Evolutionary conservation across 2,888 invertebrate species (phyloP), one percentile per base, ranked within the genome.

Genomic region (Heterodera filipjevi): DNA sequence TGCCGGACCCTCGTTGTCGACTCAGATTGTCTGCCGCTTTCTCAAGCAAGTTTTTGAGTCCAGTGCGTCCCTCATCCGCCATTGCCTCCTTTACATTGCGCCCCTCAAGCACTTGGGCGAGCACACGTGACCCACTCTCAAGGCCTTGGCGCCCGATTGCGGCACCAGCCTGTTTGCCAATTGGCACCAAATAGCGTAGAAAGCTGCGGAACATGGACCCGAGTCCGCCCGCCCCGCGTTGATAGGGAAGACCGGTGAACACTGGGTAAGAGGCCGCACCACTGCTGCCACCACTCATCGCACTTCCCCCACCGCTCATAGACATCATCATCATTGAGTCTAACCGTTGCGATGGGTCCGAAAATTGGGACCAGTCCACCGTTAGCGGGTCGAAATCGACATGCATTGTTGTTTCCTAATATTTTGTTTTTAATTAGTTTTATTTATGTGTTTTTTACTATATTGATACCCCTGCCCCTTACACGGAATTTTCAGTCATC

Each of bases 151-250:
- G 49, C 0, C 72, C 72, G 14, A 72, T 39, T 14, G 72, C 72
- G 1, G 33, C 32, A 0, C 72, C 72, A 0, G 39, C 39, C 59
- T 72, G 33, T 22, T 22, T 72, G 1, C 72, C 72, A 32, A 72
- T 72, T 33, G 72, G 72, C 19, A 72, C 14, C 39, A 72, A 30
- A 32, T 32, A 10, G 59, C 72, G 72, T 3, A 33, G 44, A 6
- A 72, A 72, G 59, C 72, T 72, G 32, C 72, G 32, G 44, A 72
- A 72, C 72, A 72, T 59, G 44, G 72, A 74, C 14, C 74, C 74
- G 16, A 74, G 1, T 12, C 59, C 59, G 32, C 74, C 74, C 30
- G 35, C 39, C 2, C 74, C 74, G 19, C 74, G 44, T 27, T 74
- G 74, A 30, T 53, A 74, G n/a, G 74, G 53, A 14, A 74, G 2